Percentiles rank a stretch among this genome's conserved stretches.
These are phyloP conservation scores for Cosmorhoe ocellata DNA, from an alignment of 2,888 invertebrate species.

Conservation along the genomic window DNA sequence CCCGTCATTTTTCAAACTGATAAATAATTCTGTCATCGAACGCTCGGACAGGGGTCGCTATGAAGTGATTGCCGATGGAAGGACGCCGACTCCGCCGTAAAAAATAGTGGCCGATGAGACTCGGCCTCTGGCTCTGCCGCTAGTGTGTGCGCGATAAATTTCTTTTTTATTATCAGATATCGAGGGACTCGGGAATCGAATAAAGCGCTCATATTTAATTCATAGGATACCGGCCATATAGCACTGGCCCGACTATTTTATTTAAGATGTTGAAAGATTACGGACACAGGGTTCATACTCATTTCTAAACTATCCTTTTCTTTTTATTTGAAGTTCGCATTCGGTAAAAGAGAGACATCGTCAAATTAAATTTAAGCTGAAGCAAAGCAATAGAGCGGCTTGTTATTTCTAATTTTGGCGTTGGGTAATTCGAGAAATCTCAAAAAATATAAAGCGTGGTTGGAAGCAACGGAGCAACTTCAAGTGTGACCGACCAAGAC, in stretches of 20 bases:
- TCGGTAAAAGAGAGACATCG: constrained; percentile 1
- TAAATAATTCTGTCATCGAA: constrained; percentile 84
- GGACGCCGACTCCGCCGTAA: constrained; percentile 64
- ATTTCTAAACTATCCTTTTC: constrained; percentile 50
- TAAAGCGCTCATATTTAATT: constrained; percentile 83
- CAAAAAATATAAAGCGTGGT: background rate
- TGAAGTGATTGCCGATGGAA: constrained; percentile 81
- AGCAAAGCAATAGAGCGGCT: background rate
- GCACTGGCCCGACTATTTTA: constrained; percentile 78
- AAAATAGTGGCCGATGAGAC: constrained; percentile 78
- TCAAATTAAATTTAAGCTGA: constrained; percentile 7
- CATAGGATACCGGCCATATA: constrained; percentile 81
- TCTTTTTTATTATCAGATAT: constrained; percentile 83
- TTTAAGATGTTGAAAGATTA: constrained; percentile 79
- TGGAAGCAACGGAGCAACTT: background rate
- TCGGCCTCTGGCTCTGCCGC: constrained; percentile 45
- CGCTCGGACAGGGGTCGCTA: constrained; percentile 81
- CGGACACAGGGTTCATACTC: constrained; percentile 58
- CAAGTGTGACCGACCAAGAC: constrained; percentile 16
- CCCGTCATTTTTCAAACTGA: constrained; percentile 84
- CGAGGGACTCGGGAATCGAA: constrained; percentile 82
- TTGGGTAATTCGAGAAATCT: no score
- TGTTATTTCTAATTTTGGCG: background rate
- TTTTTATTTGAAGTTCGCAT: constrained; percentile 34
- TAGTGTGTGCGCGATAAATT: constrained; percentile 79